Evolutionary conservation across 2,113 vertebrate genomes (phyloP).

Genomic region (Malurus melanocephalus): DNA sequence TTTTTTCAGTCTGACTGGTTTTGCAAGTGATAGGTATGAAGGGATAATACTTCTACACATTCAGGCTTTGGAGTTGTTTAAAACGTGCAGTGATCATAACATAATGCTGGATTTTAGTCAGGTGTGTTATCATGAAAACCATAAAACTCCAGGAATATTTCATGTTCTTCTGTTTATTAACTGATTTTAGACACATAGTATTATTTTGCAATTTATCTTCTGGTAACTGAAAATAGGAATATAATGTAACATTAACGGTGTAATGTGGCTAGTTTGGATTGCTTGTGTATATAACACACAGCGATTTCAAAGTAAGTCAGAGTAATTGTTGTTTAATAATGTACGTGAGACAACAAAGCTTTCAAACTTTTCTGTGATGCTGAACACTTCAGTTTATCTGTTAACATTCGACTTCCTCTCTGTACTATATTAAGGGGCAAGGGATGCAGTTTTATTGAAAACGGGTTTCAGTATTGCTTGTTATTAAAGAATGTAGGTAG

Average conservation of each 20-base stretch:
- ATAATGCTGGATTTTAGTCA: neutral
- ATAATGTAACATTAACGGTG: neutral
- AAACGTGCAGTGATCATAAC: neutral
- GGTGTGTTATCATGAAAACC: neutral
- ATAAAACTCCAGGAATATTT: neutral
- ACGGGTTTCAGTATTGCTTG: constrained; percentile 54
- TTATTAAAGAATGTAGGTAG: constrained; percentile 58
- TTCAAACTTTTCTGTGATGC: constrained; percentile 20
- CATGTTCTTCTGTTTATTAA: neutral
- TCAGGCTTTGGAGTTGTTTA: neutral
- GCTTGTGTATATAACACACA: neutral
- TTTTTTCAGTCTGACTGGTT: neutral
- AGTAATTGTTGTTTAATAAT: constrained; percentile 34
- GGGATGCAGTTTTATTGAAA: constrained; percentile 51
- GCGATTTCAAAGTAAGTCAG: neutral
- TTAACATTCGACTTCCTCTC: constrained; percentile 34
- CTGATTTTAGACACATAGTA: neutral
- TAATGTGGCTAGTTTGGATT: neutral
- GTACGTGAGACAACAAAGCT: neutral
- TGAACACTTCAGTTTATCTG: neutral
- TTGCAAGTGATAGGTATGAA: neutral
- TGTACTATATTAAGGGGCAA: constrained; percentile 35
- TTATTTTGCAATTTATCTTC: neutral
- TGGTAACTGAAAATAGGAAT: neutral
- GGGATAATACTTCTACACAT: neutral